A percentile compares a stretch with the other conserved stretches of the same genome.
Evolutionary conservation across 1,140 invertebrate species (phyloP).

Genomic region (Drosophila varians): DNA sequence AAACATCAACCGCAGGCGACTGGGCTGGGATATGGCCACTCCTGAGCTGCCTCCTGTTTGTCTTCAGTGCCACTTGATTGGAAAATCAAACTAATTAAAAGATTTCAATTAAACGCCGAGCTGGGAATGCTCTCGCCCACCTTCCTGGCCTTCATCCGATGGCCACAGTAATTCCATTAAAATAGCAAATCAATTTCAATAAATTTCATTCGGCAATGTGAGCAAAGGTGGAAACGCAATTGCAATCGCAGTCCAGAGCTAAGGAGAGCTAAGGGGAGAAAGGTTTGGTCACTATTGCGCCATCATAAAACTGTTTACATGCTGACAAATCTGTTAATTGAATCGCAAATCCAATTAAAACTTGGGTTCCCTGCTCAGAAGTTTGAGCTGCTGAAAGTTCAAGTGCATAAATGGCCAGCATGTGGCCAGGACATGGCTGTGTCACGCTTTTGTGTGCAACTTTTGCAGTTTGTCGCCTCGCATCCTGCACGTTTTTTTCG

Average conservation of each 20-base stretch:
- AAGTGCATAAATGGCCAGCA: conserved; percentile 72
- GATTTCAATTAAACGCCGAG: conserved; percentile 81
- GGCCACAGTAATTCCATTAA: conserved; percentile 70
- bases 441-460: conserved; percentile 31
- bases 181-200: conserved; percentile 80
- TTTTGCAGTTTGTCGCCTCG: conserved; percentile 20
- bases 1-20: conserved; percentile 11
- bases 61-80: conserved; percentile 73
- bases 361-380: conserved; percentile 64
- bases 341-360: conserved; percentile 84
- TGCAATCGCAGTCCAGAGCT: conserved; percentile 28
- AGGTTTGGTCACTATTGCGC: conserved; percentile 22
- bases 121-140: conserved; percentile 34
- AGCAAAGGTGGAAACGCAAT: conserved; percentile 44
- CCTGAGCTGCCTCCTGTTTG: conserved; percentile 25
- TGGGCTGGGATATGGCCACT: conserved; percentile 9
- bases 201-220: conserved; percentile 61
- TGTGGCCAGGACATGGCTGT: conserved; percentile 52
- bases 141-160: background rate
- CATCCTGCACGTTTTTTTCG: background rate
- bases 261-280: conserved; percentile 11
- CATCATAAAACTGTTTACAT: conserved; percentile 76
- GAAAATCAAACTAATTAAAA: conserved; percentile 83
- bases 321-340: conserved; percentile 83
- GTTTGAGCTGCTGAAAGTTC: conserved; percentile 60